A percentile compares a stretch with the other conserved stretches of the same genome.
These are phyloP conservation scores for Antheraea assamensis DNA, from an alignment of 2,888 invertebrate genomes.

Conservation along the genomic window DNA sequence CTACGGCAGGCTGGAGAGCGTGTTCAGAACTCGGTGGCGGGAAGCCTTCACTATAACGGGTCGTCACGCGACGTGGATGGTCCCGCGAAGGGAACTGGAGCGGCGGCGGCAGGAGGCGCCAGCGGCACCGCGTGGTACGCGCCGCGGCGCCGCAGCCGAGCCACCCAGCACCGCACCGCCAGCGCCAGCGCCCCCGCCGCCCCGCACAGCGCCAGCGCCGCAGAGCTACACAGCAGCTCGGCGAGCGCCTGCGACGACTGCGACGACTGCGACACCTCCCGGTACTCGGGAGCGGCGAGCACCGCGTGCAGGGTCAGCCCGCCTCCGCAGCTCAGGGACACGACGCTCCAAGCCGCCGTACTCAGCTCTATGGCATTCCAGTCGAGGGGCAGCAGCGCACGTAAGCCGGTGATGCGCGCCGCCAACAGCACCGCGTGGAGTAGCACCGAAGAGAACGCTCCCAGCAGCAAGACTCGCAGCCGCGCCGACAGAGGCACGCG, in stretches of 20 bases:
- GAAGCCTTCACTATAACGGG: constrained; percentile 68
- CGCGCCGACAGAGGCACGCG: constrained; percentile 52
- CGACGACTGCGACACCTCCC: constrained; percentile 37
- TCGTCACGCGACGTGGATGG: constrained; percentile 47
- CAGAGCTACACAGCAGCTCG: constrained; percentile 39
- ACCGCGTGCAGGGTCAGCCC: constrained; percentile 54
- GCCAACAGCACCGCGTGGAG: constrained; percentile 62
- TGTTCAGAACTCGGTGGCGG: constrained; percentile 46
- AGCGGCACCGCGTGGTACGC: constrained; percentile 50
- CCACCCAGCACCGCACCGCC: constrained; percentile 23
- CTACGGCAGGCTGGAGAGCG: constrained; percentile 13
- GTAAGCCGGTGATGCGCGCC: constrained; percentile 66
- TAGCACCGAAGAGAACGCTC: constrained; percentile 64
- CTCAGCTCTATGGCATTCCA: constrained; percentile 51
- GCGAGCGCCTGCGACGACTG: constrained; percentile 38
- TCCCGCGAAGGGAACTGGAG: constrained; percentile 24
- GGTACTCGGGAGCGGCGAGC: constrained; percentile 46
- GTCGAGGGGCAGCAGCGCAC: constrained; percentile 68
- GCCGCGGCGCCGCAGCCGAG: constrained; percentile 30
- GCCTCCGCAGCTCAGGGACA: constrained; percentile 53
- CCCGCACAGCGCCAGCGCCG: constrained; percentile 50
- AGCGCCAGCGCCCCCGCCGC: constrained; percentile 30
- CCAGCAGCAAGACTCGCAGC: constrained; percentile 65
- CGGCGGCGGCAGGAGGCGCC: constrained; percentile 29
- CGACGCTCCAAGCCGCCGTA: constrained; percentile 47